Conservation (phyloP, 2,888 invertebrate genomes). For the Aphidius colemani region DNA sequence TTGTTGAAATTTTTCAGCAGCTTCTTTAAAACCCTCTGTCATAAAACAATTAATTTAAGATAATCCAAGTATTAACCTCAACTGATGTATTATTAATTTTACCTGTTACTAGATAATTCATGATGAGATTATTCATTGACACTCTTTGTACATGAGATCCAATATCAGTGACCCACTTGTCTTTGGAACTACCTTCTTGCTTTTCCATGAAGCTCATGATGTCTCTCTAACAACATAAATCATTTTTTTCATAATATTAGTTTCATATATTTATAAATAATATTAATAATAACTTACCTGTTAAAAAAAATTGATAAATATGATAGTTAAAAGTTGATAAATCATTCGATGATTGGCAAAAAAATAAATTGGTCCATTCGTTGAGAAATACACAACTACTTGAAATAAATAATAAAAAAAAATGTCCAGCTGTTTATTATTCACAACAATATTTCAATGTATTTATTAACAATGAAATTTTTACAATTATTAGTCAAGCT, state of each 20-base stretch:
- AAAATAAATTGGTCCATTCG: no score
- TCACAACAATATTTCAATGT: no score
- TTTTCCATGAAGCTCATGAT: constrained; percentile 64
- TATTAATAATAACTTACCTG: no score
- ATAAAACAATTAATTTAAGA: constrained; percentile 25
- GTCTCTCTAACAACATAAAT: constrained; percentile 14
- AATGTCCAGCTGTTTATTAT: no score
- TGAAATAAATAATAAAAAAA: no score
- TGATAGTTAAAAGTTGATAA: no score
- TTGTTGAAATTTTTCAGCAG: constrained; percentile 93
- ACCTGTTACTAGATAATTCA: constrained; percentile 99
- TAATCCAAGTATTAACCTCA: constrained; percentile 7
- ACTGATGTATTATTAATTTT: constrained; percentile 39
- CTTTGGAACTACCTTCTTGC: constrained; percentile 64
- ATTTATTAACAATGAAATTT: no score
- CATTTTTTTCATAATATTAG: neutral
- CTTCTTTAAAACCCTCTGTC: constrained; percentile 92
- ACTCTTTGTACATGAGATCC: constrained; percentile 82
- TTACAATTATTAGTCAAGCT: no score
- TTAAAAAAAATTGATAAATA: no score
- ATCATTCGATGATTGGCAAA: no score
- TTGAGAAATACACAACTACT: no score
- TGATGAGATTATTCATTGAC: constrained; percentile 95
- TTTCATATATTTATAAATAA: no score
- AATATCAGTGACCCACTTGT: constrained; percentile 76